A percentile compares a stretch with the other conserved stretches of the same genome.
phyloP scores from a whole-genome alignment of 2,888 invertebrate genomes.

The Eurois occulta region DNA sequence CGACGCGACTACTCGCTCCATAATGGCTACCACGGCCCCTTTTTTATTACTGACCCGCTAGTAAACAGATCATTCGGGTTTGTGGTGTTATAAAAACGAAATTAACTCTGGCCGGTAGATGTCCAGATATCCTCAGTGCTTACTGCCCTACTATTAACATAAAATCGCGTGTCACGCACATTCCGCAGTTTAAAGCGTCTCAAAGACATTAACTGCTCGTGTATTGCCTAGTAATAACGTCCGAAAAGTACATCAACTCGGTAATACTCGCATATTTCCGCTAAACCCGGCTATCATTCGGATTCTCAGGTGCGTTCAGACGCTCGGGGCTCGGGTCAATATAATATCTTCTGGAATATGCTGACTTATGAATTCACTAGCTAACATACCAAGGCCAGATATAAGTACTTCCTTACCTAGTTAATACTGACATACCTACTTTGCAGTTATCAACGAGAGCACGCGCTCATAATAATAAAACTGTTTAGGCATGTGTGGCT shows the following conservation, averaged over 20 bases:
- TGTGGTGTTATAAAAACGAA: constrained; percentile 91
- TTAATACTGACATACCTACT: constrained; percentile 20
- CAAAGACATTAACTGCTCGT: constrained; percentile 72
- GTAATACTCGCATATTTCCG: constrained; percentile 61
- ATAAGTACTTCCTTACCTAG: constrained; percentile 16
- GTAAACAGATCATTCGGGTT: constrained; percentile 91
- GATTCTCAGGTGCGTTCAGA: constrained; percentile 55
- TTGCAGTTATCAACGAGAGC: constrained; percentile 23
- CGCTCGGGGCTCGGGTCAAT: constrained; percentile 11
- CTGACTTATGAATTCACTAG: constrained; percentile 26
- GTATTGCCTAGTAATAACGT: constrained; percentile 73
- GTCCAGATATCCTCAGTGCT: constrained; percentile 85
- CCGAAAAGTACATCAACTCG: constrained; percentile 55
- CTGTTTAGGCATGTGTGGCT: constrained; percentile 54
- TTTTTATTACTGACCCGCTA: constrained; percentile 91
- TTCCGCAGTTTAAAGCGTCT: constrained; percentile 79
- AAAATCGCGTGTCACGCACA: constrained; percentile 82
- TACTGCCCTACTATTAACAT: constrained; percentile 83
- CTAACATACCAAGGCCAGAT: neutral
- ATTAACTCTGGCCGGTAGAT: constrained; percentile 88
- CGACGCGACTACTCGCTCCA: constrained; percentile 84
- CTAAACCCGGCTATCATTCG: constrained; percentile 47
- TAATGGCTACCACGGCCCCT: constrained; percentile 89
- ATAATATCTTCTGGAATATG: constrained; percentile 42
- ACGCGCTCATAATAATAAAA: constrained; percentile 47